phyloP scores from a whole-genome alignment of 2,888 invertebrate species.

The Sturmia bella region DNA sequence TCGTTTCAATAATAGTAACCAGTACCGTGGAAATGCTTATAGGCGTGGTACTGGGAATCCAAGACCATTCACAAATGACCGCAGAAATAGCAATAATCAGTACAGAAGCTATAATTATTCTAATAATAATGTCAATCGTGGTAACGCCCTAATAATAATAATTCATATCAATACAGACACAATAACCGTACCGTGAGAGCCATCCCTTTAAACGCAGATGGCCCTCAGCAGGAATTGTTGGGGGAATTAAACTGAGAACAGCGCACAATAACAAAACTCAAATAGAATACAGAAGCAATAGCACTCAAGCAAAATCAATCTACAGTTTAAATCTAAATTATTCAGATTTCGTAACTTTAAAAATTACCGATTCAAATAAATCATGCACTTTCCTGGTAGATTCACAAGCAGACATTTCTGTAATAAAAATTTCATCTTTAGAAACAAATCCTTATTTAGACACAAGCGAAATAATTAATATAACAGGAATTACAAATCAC shows the following conservation, averaged over 20 bases:
- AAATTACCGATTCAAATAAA: conserved; percentile 15
- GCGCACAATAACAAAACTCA: not conserved
- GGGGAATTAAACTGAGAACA: not conserved
- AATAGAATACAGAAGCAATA: no score
- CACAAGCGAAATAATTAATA: not conserved
- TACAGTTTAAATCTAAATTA: not conserved
- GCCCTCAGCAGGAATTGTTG: no score
- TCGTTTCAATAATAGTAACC: not conserved
- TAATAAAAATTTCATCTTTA: no score
- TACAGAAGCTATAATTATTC: not conserved
- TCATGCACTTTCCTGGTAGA: conserved; percentile 12
- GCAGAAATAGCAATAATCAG: not conserved
- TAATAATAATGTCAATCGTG: not conserved
- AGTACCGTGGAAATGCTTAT: not conserved
- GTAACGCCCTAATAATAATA: not conserved
- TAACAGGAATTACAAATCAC: conserved; percentile 11
- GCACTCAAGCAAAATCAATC: not conserved
- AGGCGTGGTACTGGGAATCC: conserved; percentile 21
- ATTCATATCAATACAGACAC: not conserved
- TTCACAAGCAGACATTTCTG: not conserved
- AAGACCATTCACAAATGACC: no score
- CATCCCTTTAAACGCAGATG: not conserved
- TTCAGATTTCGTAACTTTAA: not conserved
- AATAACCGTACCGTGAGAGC: not conserved
- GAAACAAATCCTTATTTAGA: no score